Evolutionary conservation across 2,113 vertebrate genomes (phyloP).

Genomic region (Brienomyrus brachyistius): DNA sequence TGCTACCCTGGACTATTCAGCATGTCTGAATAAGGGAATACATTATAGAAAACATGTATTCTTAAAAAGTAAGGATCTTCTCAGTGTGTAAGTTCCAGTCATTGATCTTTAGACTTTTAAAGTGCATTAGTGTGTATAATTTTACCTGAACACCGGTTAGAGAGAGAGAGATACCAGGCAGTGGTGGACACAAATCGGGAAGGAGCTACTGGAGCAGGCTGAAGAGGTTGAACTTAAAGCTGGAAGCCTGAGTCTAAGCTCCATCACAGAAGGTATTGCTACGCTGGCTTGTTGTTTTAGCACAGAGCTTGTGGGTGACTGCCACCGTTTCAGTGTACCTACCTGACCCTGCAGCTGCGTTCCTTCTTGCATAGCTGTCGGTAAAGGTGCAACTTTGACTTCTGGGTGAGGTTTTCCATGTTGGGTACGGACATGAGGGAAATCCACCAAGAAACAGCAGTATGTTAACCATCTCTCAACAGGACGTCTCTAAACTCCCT

Average conservation of each 20-base stretch:
- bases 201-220: not conserved
- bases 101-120: not conserved
- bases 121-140: constrained; percentile 5
- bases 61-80: not conserved
- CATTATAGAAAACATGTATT: not conserved
- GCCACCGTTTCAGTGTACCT: not conserved
- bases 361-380: constrained; percentile 1
- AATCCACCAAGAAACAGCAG: not conserved
- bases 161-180: not conserved
- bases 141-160: not conserved
- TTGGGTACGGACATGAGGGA: not conserved
- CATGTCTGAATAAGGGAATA: not conserved
- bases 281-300: not conserved
- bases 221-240: not conserved
- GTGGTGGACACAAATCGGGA: not conserved
- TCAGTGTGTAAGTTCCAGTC: not conserved
- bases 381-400: not conserved
- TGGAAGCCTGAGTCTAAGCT: not conserved
- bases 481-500: not conserved
- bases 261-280: not conserved
- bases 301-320: not conserved
- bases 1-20: not conserved
- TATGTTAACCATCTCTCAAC: not conserved
- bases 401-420: not conserved
- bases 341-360: not conserved